Evolutionary conservation across 2,113 vertebrate species (phyloP).

Genomic region (Aleadryas rufinucha): DNA sequence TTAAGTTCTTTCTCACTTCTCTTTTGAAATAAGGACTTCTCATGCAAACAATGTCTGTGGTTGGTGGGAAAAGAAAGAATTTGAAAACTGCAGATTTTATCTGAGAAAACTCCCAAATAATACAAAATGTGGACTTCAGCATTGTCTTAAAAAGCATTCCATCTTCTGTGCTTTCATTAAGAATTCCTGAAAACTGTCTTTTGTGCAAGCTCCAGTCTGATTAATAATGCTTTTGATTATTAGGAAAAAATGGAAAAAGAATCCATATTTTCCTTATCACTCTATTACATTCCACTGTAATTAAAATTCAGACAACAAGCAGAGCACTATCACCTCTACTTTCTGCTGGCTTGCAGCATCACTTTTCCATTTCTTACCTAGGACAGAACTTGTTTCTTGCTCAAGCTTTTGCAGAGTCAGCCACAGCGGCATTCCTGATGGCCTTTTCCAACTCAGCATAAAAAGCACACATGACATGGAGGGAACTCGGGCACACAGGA

Average conservation of each 20-base stretch:
- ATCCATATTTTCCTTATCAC: background rate
- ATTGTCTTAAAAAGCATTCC: background rate
- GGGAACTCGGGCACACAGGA: background rate
- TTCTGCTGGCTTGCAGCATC: background rate
- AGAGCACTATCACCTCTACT: background rate
- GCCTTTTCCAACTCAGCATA: background rate
- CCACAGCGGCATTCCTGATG: rapidly evolving
- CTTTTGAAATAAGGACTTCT: background rate
- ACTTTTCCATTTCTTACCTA: background rate
- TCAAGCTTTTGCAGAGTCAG: background rate
- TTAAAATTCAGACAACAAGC: background rate
- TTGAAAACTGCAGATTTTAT: background rate
- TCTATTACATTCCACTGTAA: background rate
- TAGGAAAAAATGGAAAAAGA: background rate
- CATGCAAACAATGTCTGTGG: background rate
- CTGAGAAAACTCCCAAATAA: background rate
- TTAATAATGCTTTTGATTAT: background rate
- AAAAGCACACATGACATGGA: background rate
- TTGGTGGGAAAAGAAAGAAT: background rate
- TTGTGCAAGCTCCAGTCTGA: background rate
- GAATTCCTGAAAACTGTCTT: background rate
- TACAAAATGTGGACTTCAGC: background rate
- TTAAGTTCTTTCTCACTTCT: background rate
- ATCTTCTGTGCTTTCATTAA: background rate
- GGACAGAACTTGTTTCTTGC: background rate